Conservation (phyloP, 2,113 vertebrate genomes). For the Euleptes europaea region DNA sequence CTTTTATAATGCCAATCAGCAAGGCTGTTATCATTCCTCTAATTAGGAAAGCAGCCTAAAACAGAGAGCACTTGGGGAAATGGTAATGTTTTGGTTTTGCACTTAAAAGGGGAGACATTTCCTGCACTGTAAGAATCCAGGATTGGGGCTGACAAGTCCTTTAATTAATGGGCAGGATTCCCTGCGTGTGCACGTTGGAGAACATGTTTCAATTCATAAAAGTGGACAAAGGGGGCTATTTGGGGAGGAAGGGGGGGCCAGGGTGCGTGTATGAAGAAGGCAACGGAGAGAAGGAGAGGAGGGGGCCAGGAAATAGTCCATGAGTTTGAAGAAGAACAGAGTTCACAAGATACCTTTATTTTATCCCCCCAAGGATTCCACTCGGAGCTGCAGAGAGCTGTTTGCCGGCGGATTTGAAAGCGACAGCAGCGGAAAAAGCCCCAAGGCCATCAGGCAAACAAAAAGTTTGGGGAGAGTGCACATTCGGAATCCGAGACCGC, state of each 20-base stretch:
- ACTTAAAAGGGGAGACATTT: constrained; percentile 89
- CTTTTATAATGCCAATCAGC: constrained; percentile 97
- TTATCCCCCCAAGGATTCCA: constrained; percentile 76
- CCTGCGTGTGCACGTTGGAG: constrained; percentile 78
- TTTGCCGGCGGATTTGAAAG: constrained; percentile 69
- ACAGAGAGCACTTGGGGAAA: constrained; percentile 90
- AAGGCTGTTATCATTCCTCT: constrained; percentile 87
- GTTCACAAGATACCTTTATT: constrained; percentile 77
- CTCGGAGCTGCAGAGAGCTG: constrained; percentile 63
- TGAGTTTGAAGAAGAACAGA: constrained; percentile 80
- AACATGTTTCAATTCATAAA: constrained; percentile 85
- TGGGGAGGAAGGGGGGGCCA: constrained; percentile 47
- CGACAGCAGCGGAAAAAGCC: constrained; percentile 60
- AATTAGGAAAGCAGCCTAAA: constrained; percentile 91
- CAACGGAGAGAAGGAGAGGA: constrained; percentile 33
- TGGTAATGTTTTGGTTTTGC: constrained; percentile 89
- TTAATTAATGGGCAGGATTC: constrained; percentile 85
- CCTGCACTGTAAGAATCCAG: constrained; percentile 78
- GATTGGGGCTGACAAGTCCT: constrained; percentile 85
- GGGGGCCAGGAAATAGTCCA: constrained; percentile 61
- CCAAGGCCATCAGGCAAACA: constrained; percentile 69
- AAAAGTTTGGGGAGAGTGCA: constrained; percentile 58
- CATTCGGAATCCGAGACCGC: constrained; percentile 51
- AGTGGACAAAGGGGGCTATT: constrained; percentile 81
- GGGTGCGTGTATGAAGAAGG: not conserved